Conservation (phyloP, 2,113 vertebrate genomes). For the Zosterops japonicus region DNA sequence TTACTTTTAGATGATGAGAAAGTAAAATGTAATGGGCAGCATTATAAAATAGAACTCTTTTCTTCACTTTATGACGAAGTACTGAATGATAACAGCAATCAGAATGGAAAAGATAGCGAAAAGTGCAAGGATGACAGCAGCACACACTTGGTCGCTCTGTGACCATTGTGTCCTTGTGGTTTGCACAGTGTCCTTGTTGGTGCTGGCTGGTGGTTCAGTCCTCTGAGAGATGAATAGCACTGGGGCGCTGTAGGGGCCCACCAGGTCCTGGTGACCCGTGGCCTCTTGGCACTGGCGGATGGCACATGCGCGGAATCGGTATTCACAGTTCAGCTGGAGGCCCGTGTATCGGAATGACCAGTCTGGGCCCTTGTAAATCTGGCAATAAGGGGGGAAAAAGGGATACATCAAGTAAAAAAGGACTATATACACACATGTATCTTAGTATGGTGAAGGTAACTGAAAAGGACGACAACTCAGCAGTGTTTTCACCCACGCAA, state of each 20-base stretch:
- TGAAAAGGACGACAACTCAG: not conserved
- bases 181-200: slow-evolving; percentile 76
- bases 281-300: slow-evolving; percentile 91
- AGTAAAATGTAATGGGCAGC: slow-evolving; percentile 73
- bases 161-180: slow-evolving; percentile 78
- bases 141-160: slow-evolving; percentile 93
- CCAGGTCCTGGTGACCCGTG: slow-evolving; percentile 80
- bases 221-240: slow-evolving; percentile 88
- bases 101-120: slow-evolving; percentile 94
- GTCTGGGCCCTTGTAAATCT: slow-evolving; percentile 89
- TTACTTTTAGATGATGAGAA: slow-evolving; percentile 78
- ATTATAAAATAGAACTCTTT: slow-evolving; percentile 64
- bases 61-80: slow-evolving; percentile 96
- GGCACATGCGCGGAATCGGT: slow-evolving; percentile 91
- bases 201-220: slow-evolving; percentile 71
- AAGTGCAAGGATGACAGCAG: slow-evolving; percentile 91
- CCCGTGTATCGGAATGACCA: slow-evolving; percentile 84
- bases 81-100: slow-evolving; percentile 97
- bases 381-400: not conserved
- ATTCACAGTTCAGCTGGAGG: slow-evolving; percentile 89
- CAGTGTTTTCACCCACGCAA: not conserved
- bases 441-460: not conserved
- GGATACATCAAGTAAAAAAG: not conserved
- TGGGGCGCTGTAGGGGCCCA: slow-evolving; percentile 89
- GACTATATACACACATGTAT: accelerated